A percentile compares a stretch with the other conserved stretches of the same genome.
phyloP scores from a whole-genome alignment of 1,140 invertebrate species.

The Spodoptera frugiperda region DNA sequence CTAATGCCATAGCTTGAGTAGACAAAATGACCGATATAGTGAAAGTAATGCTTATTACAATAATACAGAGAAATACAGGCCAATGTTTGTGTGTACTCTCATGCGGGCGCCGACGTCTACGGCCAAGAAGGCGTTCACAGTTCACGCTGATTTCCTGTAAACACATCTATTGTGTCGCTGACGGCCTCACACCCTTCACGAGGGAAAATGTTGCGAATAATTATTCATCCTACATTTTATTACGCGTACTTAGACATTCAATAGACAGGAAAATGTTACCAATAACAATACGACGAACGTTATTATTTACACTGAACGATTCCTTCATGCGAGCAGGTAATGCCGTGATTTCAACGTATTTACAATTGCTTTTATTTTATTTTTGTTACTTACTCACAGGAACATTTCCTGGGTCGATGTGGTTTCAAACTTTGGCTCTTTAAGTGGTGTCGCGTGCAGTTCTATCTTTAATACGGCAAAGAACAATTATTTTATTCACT shows the following conservation, averaged over 20 bases:
- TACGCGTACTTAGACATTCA: slow-evolving; percentile 49
- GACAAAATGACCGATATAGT: too few species aligned
- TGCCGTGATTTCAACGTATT: too few species aligned
- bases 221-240: slow-evolving; percentile 66
- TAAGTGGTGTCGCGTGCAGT: too few species aligned
- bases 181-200: slow-evolving; percentile 65
- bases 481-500: too few species aligned
- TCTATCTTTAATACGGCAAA: too few species aligned
- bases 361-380: too few species aligned
- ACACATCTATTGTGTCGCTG: slow-evolving; percentile 74
- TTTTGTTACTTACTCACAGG: too few species aligned
- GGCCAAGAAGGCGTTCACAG: slow-evolving; percentile 55
- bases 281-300: neutral
- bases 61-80: slow-evolving; percentile 46
- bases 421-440: too few species aligned
- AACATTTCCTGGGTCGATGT: too few species aligned
- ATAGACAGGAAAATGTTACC: slow-evolving; percentile 8
- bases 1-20: too few species aligned
- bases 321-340: too few species aligned
- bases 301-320: neutral
- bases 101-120: slow-evolving; percentile 6
- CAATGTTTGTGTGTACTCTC: slow-evolving; percentile 57
- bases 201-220: slow-evolving; percentile 67
- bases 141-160: slow-evolving; percentile 73
- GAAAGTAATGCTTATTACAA: slow-evolving; percentile 12